Evolutionary conservation across 92 coral and sea anemone species (phyloP).

Genomic region (Heteractis magnifica): DNA sequence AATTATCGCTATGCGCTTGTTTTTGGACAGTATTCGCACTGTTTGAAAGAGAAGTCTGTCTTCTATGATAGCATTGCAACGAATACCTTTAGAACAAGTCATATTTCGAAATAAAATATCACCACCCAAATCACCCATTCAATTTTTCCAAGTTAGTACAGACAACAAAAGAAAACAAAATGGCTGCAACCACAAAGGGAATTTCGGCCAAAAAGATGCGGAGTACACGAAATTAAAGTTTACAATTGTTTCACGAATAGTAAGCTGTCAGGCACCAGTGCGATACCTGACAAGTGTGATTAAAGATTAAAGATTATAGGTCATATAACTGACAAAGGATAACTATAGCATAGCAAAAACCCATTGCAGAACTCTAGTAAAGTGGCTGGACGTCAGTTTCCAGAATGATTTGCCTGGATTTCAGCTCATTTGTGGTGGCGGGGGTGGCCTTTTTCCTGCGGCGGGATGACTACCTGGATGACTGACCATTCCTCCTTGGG

Average conservation of each 20-base stretch:
- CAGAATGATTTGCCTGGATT: conserved; percentile 12
- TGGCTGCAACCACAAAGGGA: too few species aligned
- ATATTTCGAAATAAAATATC: background rate
- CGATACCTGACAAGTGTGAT: background rate
- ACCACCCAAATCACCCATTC: background rate
- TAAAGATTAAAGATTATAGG: background rate
- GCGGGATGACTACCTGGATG: conserved; percentile 24
- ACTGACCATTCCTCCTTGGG: conserved; percentile 6
- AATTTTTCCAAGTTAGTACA: too few species aligned
- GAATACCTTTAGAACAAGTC: background rate
- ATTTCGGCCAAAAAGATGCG: too few species aligned
- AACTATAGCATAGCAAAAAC: background rate
- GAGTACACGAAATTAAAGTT: background rate
- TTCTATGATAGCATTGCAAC: background rate
- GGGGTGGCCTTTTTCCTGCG: conserved; percentile 28
- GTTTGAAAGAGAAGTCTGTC: too few species aligned
- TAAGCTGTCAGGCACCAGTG: background rate
- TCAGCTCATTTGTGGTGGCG: conserved; percentile 28
- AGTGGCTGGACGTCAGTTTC: conserved; percentile 12
- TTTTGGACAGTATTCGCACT: too few species aligned
- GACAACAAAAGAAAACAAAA: too few species aligned
- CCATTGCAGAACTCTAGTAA: conserved; percentile 3
- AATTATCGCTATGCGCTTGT: background rate
- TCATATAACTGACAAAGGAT: background rate
- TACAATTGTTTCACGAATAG: background rate